These are phyloP conservation scores for Furcifer pardalis DNA, from an alignment of 2,797 vertebrate species.

Conservation along the genomic window DNA sequence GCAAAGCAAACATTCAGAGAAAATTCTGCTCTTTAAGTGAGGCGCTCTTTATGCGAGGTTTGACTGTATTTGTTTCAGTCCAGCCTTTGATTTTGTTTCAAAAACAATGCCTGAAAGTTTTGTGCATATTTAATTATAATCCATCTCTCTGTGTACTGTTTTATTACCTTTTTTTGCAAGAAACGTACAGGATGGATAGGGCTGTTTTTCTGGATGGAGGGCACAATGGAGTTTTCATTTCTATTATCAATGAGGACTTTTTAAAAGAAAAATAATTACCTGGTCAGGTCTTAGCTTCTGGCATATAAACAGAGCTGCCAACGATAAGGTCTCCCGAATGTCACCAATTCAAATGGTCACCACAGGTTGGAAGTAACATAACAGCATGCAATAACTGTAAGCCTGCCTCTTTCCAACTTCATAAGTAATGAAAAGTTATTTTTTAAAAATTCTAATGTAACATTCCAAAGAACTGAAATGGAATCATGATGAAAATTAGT, in stretches of 20 bases:
- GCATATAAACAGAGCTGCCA: too few species aligned
- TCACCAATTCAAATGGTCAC: too few species aligned
- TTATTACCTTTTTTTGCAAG: slow-evolving; percentile 57
- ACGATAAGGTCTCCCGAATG: too few species aligned
- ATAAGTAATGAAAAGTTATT: slow-evolving; percentile 30
- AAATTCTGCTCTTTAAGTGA: too few species aligned
- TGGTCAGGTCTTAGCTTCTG: too few species aligned
- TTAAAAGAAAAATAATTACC: not conserved
- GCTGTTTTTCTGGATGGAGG: too few species aligned
- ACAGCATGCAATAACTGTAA: slow-evolving; percentile 9
- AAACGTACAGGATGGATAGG: slow-evolving; percentile 45
- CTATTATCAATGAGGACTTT: slow-evolving; percentile 13
- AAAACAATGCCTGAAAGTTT: accelerated
- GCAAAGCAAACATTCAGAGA: too few species aligned
- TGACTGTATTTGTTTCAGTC: not conserved
- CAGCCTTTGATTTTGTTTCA: not conserved
- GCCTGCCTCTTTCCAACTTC: slow-evolving; percentile 32
- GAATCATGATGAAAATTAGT: not conserved
- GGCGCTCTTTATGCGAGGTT: too few species aligned
- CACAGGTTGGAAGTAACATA: too few species aligned
- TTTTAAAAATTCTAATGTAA: slow-evolving; percentile 26
- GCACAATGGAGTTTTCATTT: too few species aligned
- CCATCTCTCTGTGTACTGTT: slow-evolving; percentile 15
- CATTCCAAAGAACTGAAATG: slow-evolving; percentile 29
- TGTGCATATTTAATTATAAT: slow-evolving; percentile 11